Conservation (phyloP, 1,140 invertebrate genomes). For the Pogonognathellus flavescens region DNA sequence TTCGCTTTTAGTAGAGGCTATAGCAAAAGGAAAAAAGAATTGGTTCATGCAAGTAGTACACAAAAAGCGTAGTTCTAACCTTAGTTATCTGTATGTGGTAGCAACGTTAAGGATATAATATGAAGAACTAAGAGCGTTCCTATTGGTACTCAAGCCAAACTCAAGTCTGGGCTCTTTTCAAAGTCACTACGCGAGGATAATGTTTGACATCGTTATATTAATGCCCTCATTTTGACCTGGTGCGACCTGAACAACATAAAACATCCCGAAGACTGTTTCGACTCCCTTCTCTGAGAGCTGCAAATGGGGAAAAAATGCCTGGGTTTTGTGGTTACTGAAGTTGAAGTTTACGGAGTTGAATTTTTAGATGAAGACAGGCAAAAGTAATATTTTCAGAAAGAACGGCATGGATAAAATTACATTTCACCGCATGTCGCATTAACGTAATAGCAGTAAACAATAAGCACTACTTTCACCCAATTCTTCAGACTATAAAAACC, state of each 20-base stretch:
- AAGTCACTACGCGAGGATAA: constrained; percentile 53
- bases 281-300: constrained; percentile 17
- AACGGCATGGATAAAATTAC: constrained; percentile 2
- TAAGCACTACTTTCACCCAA: background rate
- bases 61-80: too few relatives aligned
- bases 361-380: constrained; percentile 6
- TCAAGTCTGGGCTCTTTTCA: constrained; percentile 31
- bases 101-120: constrained; percentile 8
- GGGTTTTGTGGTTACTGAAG: constrained; percentile 16
- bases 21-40: too few relatives aligned
- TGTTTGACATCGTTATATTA: constrained; percentile 53
- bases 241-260: constrained; percentile 48
- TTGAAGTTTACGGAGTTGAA: background rate
- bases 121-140: background rate
- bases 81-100: constrained; percentile 2
- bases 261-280: constrained; percentile 30
- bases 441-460: background rate
- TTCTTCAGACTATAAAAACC: too few relatives aligned
- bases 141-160: constrained; percentile 20
- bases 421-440: constrained; percentile 8
- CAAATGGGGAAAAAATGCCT: constrained; percentile 38
- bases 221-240: constrained; percentile 54
- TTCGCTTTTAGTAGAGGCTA: too few relatives aligned
- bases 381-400: constrained; percentile 29
- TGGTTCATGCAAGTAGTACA: too few relatives aligned